Evolutionary conservation across 2,797 vertebrate genomes (phyloP), one percentile per base, ranked within the genome.

Genomic region (Carcharodon carcharias): DNA sequence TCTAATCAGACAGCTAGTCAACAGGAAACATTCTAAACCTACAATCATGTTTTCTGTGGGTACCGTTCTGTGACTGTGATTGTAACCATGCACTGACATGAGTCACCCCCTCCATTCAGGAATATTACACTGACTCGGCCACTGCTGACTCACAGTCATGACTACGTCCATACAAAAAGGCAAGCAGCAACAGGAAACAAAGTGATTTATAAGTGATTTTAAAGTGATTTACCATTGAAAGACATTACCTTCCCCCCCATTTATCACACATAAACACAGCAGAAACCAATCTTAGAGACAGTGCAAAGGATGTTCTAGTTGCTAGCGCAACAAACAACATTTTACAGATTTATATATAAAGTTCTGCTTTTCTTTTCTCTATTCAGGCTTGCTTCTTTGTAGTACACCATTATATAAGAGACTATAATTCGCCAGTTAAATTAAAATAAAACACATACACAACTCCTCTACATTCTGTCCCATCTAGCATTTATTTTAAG

Each of bases 31-130:
- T 67, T 67, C 89, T 63, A 45, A 92, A 63, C 50, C 45, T 56
- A 31, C 28, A 77, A 54, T 77, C 94, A 54, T 21, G 40, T 58
- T 73, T 58, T 95, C 69, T 21, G 11, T 56, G 50, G 58, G 94
- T 56, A 95, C 94, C 69, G n/a, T 77, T 56, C 18, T 77, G 45
- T 95, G 26, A 71, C 45, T 96, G 4, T 96, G 5, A 96, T 96
- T 97, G 96, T 97, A 97, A 80, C 73, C 97, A 97, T 96, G 95
- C 97, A 96, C 95, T 0, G 97, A 69, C 95, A 97, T 98, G 97
- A 98, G 97, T 98, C 98, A 98, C 97, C 97, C 96, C 96, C 97
- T 97, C 97, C 96, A 96, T 97, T 97, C 97, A 96, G 97, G 96
- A 97, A 96, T 96, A 93, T 97, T 96, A 96, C 91, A 96, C 96